Percentiles rank a stretch among this genome's conserved stretches.
Conservation (phyloP, 2,888 invertebrate genomes). For the Pseudococcus longispinus region DNA sequence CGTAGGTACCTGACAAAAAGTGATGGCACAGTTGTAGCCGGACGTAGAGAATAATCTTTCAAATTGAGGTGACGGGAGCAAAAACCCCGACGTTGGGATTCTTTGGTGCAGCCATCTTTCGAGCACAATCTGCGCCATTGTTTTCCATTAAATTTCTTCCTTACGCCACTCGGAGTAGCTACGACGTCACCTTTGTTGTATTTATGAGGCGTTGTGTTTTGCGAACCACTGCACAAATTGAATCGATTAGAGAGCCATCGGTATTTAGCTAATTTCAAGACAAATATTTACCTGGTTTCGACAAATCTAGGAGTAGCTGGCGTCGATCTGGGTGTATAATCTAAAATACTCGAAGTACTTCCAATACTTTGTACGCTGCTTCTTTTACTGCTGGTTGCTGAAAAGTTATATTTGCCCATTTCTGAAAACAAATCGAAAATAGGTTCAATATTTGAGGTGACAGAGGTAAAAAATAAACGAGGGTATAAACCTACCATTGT, state of each 20-base stretch:
- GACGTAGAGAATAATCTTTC: slow-evolving; percentile 68
- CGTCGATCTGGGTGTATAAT: slow-evolving; percentile 86
- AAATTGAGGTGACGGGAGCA: slow-evolving; percentile 96
- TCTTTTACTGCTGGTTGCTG: slow-evolving; percentile 80
- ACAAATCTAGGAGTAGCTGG: slow-evolving; percentile 82
- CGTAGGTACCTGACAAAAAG: slow-evolving; percentile 44
- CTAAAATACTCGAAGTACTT: slow-evolving; percentile 85
- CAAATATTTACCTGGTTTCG: not conserved
- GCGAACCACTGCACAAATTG: slow-evolving; percentile 69
- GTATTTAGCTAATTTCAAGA: not conserved
- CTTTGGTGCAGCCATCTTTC: slow-evolving; percentile 92
- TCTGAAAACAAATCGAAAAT: slow-evolving; percentile 21
- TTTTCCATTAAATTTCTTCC: slow-evolving; percentile 99
- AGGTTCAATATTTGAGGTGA: not conserved
- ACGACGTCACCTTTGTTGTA: slow-evolving; percentile 97
- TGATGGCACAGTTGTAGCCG: slow-evolving; percentile 57
- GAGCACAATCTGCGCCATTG: slow-evolving; percentile 98
- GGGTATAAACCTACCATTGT: slow-evolving; percentile 68
- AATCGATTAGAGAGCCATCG: not conserved
- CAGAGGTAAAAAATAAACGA: not conserved
- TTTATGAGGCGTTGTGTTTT: slow-evolving; percentile 92
- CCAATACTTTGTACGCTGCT: slow-evolving; percentile 91
- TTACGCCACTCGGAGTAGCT: slow-evolving; percentile 90
- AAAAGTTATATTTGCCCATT: slow-evolving; percentile 33
- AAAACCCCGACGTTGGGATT: slow-evolving; percentile 95